Percentiles rank a stretch among this genome's conserved stretches.
Evolutionary conservation across 2,888 invertebrate species (phyloP).

Genomic region (Rhyacophila evoluta): DNA sequence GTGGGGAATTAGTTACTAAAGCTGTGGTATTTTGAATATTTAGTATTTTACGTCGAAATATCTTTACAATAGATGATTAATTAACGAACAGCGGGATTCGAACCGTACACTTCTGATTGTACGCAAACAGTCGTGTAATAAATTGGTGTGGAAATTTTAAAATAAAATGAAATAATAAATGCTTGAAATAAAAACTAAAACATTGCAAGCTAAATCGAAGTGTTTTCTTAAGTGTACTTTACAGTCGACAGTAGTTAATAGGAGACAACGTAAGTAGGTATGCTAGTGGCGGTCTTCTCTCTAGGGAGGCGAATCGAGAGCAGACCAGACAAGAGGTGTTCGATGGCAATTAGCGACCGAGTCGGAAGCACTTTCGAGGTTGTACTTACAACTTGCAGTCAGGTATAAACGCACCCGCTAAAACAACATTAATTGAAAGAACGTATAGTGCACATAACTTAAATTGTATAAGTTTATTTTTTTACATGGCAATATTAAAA

Average conservation of each 20-base stretch:
- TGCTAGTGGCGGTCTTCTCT: neutral
- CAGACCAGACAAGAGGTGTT: conserved; percentile 32
- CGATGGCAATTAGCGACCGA: conserved; percentile 39
- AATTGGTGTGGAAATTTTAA: no score
- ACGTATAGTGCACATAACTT: no score
- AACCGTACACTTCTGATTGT: no score
- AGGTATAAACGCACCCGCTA: neutral
- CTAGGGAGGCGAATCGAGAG: neutral
- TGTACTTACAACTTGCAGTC: conserved; percentile 5
- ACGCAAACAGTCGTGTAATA: no score
- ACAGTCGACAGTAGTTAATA: neutral
- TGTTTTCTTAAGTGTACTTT: neutral
- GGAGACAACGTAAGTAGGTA: neutral
- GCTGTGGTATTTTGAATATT: no score
- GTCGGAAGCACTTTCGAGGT: neutral
- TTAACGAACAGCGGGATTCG: no score
- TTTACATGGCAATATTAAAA: no score
- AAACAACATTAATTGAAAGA: no score
- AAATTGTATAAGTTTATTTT: no score
- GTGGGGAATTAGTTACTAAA: no score
- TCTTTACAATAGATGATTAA: no score
- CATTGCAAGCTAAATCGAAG: neutral
- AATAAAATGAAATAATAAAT: neutral
- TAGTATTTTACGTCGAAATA: no score
- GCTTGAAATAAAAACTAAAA: neutral